Evolutionary conservation across 1,140 invertebrate species (phyloP), one percentile per base, ranked within the genome.

Genomic region (Scaptomyza pallida): DNA sequence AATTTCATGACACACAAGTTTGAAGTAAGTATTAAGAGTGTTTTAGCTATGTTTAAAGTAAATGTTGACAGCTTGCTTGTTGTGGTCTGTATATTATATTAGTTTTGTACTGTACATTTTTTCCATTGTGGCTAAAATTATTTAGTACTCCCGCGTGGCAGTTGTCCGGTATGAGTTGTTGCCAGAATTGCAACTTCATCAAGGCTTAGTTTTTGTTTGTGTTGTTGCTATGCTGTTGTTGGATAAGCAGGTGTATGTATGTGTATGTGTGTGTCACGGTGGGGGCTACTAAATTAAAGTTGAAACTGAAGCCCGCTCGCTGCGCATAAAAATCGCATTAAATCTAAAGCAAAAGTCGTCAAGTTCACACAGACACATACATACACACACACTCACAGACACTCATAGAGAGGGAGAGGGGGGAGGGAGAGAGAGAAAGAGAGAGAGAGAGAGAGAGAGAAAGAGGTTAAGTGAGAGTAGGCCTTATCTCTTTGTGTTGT

Each of bases 251-350:
- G 19, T 47, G 5, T 12, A 13, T 12, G 12, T 13, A 10, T 1
- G 5, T 23, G n/a, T 12, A 19, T 13, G 17, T 1, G 5, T 23
- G n/a, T 3, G 10, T 21, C 8, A 37, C 3, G 33, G 3, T 37
- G 33, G 3, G n/a, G 33, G 23, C 21, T 15, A 15, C 26, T 30
- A 16, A 9, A 16, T 1, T 50, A 0, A 37, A 16, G 47, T 21
- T 33, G 19, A 61, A 9, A 30, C 26, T 15, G 19, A 23, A 19
- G 44, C 17, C 19, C 15, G 4, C 48, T 35, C 26, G 52, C 15
- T 44, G 64, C 41, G 60, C 64, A 78, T 67, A 75, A 82, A 68
- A 82, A 78, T 78, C 54, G 69, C 71, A 75, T 82, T 82, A 78
- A 72, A 71, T 68, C 59, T 61, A 50, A 78, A 67, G 64, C 16